These are phyloP conservation scores for Hemicentrotus pulcherrimus DNA, from an alignment of 35 echinoderm and acorn worm species.

Conservation along the genomic window DNA sequence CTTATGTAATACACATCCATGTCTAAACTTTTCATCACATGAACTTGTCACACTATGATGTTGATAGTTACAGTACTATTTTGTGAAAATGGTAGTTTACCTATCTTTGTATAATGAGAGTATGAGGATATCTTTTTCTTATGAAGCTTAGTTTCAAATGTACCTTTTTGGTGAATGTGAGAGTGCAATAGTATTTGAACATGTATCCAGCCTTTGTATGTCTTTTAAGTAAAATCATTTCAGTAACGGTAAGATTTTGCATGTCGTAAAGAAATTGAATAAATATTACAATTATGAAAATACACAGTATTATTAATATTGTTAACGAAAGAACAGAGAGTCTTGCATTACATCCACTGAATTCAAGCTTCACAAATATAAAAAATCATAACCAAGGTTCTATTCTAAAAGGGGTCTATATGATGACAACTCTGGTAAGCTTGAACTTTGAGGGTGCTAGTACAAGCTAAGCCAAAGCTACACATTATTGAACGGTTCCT, in stretches of 20 bases:
- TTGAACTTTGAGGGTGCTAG: background rate
- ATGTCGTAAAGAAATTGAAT: no score
- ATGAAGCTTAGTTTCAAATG: no score
- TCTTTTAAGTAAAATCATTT: no score
- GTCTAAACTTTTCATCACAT: background rate
- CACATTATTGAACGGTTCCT: background rate
- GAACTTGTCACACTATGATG: background rate
- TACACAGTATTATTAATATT: no score
- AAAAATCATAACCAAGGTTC: no score
- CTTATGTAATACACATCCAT: background rate
- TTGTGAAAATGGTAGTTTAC: background rate
- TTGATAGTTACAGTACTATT: slow-evolving; percentile 13
- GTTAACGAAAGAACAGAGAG: no score
- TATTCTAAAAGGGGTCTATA: no score
- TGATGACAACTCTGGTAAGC: background rate
- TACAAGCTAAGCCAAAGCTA: background rate
- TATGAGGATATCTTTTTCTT: background rate
- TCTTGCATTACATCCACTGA: no score
- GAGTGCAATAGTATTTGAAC: slow-evolving; percentile 7
- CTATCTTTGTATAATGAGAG: background rate
- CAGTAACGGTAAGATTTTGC: no score
- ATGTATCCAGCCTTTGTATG: no score
- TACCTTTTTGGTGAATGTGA: background rate
- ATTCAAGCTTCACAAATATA: no score
- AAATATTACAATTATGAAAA: no score